A percentile compares a stretch with the other conserved stretches of the same genome.
These are phyloP conservation scores for Chiloscyllium plagiosum DNA, from an alignment of 2,113 vertebrate species.

Conservation along the genomic window DNA sequence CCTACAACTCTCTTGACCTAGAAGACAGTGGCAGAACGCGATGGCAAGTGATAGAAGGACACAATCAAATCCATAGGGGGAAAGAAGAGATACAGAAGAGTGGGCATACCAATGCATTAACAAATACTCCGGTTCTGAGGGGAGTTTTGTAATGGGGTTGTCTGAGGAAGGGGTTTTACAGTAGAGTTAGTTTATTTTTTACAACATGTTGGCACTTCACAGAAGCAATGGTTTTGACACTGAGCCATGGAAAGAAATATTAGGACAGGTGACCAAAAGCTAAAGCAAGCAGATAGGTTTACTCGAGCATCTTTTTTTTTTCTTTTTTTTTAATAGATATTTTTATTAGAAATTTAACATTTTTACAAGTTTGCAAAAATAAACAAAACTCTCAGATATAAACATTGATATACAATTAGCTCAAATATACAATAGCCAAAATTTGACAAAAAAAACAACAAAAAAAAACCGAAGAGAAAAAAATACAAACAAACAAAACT, in stretches of 20 bases:
- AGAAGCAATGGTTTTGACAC: neutral
- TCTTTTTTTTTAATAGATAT: no score
- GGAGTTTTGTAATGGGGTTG: neutral
- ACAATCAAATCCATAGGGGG: neutral
- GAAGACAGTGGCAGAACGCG: constrained; percentile 38
- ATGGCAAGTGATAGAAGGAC: constrained; percentile 46
- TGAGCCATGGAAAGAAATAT: neutral
- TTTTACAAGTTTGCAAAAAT: no score
- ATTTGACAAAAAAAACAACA: no score
- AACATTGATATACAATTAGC: no score
- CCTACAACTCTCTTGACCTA: no score
- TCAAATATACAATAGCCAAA: no score
- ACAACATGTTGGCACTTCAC: neutral
- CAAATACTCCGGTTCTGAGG: neutral
- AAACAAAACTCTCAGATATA: no score
- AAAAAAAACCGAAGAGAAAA: no score
- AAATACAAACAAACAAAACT: no score
- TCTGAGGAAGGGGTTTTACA: neutral
- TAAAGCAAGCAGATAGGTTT: neutral
- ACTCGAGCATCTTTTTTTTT: neutral
- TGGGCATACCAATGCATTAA: neutral
- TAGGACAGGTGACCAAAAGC: neutral
- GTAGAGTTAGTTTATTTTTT: neutral
- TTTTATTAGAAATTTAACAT: no score
- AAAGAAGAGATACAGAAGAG: neutral